Base-by-base conservation (phyloP, 2,888 invertebrate genomes). In the Pyralis farinalis region DNA sequence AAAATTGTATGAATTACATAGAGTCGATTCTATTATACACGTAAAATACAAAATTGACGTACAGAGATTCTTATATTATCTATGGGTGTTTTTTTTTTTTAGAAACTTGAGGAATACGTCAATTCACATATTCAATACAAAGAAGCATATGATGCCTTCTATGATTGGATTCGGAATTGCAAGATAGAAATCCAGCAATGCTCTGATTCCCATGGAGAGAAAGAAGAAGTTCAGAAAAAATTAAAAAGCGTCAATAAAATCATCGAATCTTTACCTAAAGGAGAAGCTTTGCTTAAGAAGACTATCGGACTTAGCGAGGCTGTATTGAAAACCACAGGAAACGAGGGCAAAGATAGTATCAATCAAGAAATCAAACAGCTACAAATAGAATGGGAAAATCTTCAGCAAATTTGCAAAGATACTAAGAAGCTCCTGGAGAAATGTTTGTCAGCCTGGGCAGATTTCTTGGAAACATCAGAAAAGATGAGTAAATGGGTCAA, bases 131-230 rank as follows among this genome's bases (percentile, higher is more conserved):
- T 97, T 57, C 93, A 94, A 58, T 97, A 96, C 79, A 95, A 95
- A 68, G 94, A 94, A 55, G 93, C 94, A 0, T 94, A 94, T 56
- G 94, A 95, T 59, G 94, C 93, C 58, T 94, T 96, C 42, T 92
- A 94, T 42, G 97, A 98, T 55, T 97, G 96, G 96, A 91, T 98
- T 12, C 91, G 95, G 20, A 93, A 93, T 60, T 92, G 93, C 9
- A 93, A 95, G 62, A 90, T 95, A n/a, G 94, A 95, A 52, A 92
- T 96, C 20, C 96, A 97, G 63, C 94, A 95, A 56, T 94, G 94
- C 53, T 93, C 95, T 1, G 96, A 97, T 71, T 94, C 96, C 0
- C 97, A 97, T 65, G 97, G 97, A 1, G 97, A 97, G 66, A 94
- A 95, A 54, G 93, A 94, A 36, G 91, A 92, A 39, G 93, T 95